Percentiles rank a stretch among this genome's conserved stretches.
These are phyloP conservation scores for Nezara viridula DNA, from an alignment of 2,888 invertebrate genomes.

Conservation along the genomic window DNA sequence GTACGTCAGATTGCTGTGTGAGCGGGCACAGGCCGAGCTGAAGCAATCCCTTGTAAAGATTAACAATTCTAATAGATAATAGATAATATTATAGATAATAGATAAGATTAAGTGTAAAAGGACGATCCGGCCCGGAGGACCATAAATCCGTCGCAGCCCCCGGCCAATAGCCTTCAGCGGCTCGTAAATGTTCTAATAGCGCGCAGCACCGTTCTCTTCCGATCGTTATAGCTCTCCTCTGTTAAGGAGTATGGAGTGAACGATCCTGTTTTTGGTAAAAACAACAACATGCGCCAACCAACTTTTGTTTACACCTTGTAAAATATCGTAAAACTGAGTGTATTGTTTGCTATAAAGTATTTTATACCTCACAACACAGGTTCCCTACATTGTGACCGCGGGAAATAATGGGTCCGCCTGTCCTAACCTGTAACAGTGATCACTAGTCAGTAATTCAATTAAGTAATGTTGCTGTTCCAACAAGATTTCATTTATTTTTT, in stretches of 20 bases:
- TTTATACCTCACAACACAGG: too few relatives aligned
- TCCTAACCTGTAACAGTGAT: too few relatives aligned
- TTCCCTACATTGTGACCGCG: too few relatives aligned
- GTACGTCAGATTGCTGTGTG: neutral
- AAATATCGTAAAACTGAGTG: neutral
- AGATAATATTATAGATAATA: slow-evolving; percentile 33
- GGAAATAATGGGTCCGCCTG: too few relatives aligned
- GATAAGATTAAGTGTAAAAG: slow-evolving; percentile 20
- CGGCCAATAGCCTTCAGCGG: slow-evolving; percentile 14
- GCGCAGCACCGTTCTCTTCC: neutral
- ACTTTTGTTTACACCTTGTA: neutral
- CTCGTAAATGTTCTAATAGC: slow-evolving; percentile 9
- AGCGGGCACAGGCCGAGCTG: neutral
- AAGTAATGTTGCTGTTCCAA: too few relatives aligned
- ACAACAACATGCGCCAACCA: neutral
- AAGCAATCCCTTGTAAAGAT: slow-evolving; percentile 10
- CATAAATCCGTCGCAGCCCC: slow-evolving; percentile 10
- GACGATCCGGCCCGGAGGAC: slow-evolving; percentile 18
- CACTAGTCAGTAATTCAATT: too few relatives aligned
- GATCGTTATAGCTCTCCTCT: neutral
- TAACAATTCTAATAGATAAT: slow-evolving; percentile 32
- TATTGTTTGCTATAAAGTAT: too few relatives aligned
- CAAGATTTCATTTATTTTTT: too few relatives aligned
- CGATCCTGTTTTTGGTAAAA: neutral
- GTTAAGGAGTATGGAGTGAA: neutral